Evolutionary conservation across 2,797 vertebrate species (phyloP), one percentile per base, ranked within the genome.

Genomic region (Pipistrellus pygmaeus): DNA sequence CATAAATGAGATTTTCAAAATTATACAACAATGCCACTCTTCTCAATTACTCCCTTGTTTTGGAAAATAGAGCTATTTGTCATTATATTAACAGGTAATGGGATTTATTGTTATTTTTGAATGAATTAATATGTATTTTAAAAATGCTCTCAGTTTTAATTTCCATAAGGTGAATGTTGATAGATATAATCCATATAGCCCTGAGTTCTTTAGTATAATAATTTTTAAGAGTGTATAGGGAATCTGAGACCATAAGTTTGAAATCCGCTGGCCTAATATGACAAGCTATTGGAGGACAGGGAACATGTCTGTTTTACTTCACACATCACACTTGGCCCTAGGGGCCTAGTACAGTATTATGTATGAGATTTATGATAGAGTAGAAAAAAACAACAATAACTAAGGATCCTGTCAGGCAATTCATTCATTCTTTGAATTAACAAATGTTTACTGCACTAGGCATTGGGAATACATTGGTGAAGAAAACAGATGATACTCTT

Each of bases 91-190:
- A 78, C 20, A 44, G 38, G n/a, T 21, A 83, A 72, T 72, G 35
- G n/a, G 7, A 25, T 51, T 96, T 80, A 66, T 55, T 93, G 27
- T 73, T 84, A 75, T 60, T 91, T 88, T 81, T 88, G 32, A 85
- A 57, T 90, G 27, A 94, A 71, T 68, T 48, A 80, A 80, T 81
- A 85, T 2, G 46, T 64, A 88, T 72, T 80, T 89, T 21, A 14
- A 21, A 25, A 25, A 27, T 73, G 76, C 92, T 80, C 13, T 89
- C 62, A 13, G 27, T 14, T 95, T 92, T 85, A 92, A 69, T 73
- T 95, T 94, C 30, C 69, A 3, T 72, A 81, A 72, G 38, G 66
- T 88, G 87, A 82, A 96, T 44, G 72, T 85, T 72, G 77, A 57
- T 72, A 85, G 66, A 66, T 69, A 81, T 66, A 71, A 90, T 21